Evolutionary conservation across 2,113 vertebrate genomes (phyloP), one percentile per base, ranked within the genome.

Genomic region (Meriones unguiculatus): DNA sequence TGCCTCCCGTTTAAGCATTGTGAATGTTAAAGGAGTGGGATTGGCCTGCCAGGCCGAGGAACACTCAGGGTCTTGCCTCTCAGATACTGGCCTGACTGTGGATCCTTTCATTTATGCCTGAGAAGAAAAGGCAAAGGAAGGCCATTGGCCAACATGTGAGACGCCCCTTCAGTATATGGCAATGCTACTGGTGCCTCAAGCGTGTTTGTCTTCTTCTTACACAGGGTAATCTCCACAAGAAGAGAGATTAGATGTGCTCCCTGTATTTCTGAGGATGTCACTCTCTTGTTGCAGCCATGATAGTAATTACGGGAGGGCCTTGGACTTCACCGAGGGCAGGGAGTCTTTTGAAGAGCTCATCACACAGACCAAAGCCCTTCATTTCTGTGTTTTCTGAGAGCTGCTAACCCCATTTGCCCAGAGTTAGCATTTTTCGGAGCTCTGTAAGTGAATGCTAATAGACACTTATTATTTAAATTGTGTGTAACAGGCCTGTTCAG

Each of bases 111-210:
- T 0, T 22, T 67, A 69, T 35, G 2, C 73, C 12, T 35, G 28
- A 72, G 8, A 73, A 72, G 69, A 35, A 78, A 82, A 32, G 24
- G 6, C 38, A 46, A 24, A 72, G 20, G 62, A 46, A 28, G 41
- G 18, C 11, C 24, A 28, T 8, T 7, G 22, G 15, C 12, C 38
- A 35, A 11, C 24, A 4, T 35, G 11, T 1, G 28, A 13, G 30
- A 67, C 3, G 18, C 1, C 7, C 22, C 18, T 38, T 1, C 12
- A 11, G 12, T 12, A 18, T 1, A 32, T 32, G 54, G 2, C 18
- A 30, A 2, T 2, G 32, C 14, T 2, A 1, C 6, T 1, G 1
- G 9, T 17, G 14, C 7, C 20, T 30, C 0, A 22, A 2, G 28
- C 20, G 1, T 64, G 50, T 28, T 54, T 46, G 46, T 46, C 54